A percentile compares a stretch with the other conserved stretches of the same genome.
Conservation (phyloP, 2,113 vertebrate genomes). For the Ophiodon elongatus region DNA sequence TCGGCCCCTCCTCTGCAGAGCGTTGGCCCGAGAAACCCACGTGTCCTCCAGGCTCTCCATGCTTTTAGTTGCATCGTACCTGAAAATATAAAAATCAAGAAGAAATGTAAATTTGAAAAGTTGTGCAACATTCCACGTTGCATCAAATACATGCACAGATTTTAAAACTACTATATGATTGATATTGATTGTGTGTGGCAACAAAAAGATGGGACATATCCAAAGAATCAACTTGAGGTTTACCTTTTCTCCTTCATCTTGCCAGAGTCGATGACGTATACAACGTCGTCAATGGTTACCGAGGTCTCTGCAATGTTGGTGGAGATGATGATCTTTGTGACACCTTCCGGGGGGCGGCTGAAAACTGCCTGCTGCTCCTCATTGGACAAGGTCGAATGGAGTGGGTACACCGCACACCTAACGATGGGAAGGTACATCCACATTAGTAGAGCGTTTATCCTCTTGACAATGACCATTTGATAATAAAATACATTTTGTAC, state of each 20-base stretch:
- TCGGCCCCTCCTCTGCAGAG: conserved; percentile 93
- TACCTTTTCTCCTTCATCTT: conserved; percentile 99
- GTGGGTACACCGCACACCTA: conserved; percentile 93
- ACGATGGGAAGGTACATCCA: background rate
- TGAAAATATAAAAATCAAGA: conserved; percentile 56
- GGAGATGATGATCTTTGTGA: conserved; percentile 97
- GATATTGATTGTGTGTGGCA: background rate
- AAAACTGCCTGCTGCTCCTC: conserved; percentile 98
- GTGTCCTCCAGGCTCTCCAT: conserved; percentile 99
- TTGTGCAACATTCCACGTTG: background rate
- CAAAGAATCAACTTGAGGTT: background rate
- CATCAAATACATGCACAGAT: background rate
- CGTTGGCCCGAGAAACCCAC: conserved; percentile 94
- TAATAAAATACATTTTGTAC: background rate
- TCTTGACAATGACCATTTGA: background rate
- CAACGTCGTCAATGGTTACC: conserved; percentile 96
- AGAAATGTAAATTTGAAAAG: background rate
- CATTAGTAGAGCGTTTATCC: background rate
- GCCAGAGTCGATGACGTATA: conserved; percentile 96
- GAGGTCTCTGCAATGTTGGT: conserved; percentile 99
- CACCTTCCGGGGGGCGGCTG: conserved; percentile 87
- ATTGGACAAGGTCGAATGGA: conserved; percentile 95
- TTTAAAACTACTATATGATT: background rate
- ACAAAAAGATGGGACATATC: background rate
- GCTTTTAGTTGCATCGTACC: conserved; percentile 94